Percentiles rank a stretch among this genome's conserved stretches.
phyloP scores from a whole-genome alignment of 2,113 vertebrate genomes.

The Saguinus midas region DNA sequence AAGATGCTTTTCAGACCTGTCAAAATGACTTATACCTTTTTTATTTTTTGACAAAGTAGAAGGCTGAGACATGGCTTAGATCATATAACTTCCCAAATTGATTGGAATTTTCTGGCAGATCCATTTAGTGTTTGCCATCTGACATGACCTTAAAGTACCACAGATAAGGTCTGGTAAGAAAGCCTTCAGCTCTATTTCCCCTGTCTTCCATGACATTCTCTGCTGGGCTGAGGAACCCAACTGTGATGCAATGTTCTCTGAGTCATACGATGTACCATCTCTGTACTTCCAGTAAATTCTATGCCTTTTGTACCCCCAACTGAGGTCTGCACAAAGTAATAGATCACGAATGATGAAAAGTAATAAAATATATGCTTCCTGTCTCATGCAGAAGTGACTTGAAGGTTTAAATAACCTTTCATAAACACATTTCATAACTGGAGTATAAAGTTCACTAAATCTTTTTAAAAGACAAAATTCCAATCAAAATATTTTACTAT shows the following conservation, averaged over 20 bases:
- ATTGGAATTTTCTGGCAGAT: not conserved
- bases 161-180: not conserved
- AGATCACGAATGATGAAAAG: not conserved
- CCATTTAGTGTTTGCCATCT: not conserved
- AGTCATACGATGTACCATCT: not conserved
- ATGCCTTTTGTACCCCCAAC: not conserved
- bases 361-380: not conserved
- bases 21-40: not conserved
- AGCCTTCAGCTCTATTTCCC: not conserved
- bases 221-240: not conserved
- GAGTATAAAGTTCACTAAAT: not conserved
- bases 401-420: not conserved
- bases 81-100: slow-evolving; percentile 48
- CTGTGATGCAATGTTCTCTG: not conserved
- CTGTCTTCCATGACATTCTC: not conserved
- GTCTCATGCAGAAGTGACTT: not conserved
- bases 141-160: not conserved
- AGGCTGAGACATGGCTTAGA: not conserved
- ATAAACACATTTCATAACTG: not conserved
- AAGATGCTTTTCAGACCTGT: not conserved
- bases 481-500: not conserved
- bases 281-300: not conserved
- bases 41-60: slow-evolving; percentile 34
- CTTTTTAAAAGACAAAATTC: not conserved
- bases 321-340: not conserved